A percentile compares a stretch with the other conserved stretches of the same genome.
Conservation (phyloP, 2,888 invertebrate genomes). For the Galeruca laticollis region DNA sequence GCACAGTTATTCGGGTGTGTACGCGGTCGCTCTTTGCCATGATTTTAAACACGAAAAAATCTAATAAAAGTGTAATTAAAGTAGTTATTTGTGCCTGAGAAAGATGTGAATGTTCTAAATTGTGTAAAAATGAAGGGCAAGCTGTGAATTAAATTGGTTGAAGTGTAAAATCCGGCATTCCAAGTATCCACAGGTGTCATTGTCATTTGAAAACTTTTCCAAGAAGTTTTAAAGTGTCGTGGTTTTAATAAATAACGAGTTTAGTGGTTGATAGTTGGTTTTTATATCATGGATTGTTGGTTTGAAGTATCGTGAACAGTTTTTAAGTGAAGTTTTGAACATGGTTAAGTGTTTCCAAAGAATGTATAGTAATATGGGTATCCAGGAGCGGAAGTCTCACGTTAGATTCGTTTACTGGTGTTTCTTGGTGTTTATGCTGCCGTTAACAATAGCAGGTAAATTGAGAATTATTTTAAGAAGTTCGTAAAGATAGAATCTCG, state of each 20-base stretch:
- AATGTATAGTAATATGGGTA: constrained; percentile 48
- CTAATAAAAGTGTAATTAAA: constrained; percentile 14
- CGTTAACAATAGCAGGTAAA: constrained; percentile 47
- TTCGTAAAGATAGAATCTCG: not conserved
- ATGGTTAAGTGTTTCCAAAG: constrained; percentile 47
- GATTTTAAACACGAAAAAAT: constrained; percentile 22
- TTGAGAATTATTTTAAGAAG: constrained; percentile 10
- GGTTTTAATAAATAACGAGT: constrained; percentile 43
- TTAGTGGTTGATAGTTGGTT: constrained; percentile 34
- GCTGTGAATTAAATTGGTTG: constrained; percentile 3
- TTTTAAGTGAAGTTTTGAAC: constrained; percentile 31
- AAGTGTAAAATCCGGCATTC: constrained; percentile 25
- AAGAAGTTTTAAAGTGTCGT: constrained; percentile 38
- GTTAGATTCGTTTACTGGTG: constrained; percentile 40
- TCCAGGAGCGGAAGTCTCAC: constrained; percentile 44
- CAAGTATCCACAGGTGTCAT: constrained; percentile 54
- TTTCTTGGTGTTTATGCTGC: constrained; percentile 40
- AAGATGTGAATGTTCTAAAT: constrained; percentile 6
- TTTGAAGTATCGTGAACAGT: constrained; percentile 24
- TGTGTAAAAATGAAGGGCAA: constrained; percentile 11
- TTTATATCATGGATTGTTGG: constrained; percentile 28
- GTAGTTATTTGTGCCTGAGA: constrained; percentile 1
- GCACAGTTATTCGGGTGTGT: constrained; percentile 20
- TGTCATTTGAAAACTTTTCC: constrained; percentile 39
- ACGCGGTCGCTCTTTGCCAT: constrained; percentile 34